These are phyloP conservation scores for Caenorhabditis uteleia DNA, from an alignment of 2,888 invertebrate genomes.

Conservation along the genomic window DNA sequence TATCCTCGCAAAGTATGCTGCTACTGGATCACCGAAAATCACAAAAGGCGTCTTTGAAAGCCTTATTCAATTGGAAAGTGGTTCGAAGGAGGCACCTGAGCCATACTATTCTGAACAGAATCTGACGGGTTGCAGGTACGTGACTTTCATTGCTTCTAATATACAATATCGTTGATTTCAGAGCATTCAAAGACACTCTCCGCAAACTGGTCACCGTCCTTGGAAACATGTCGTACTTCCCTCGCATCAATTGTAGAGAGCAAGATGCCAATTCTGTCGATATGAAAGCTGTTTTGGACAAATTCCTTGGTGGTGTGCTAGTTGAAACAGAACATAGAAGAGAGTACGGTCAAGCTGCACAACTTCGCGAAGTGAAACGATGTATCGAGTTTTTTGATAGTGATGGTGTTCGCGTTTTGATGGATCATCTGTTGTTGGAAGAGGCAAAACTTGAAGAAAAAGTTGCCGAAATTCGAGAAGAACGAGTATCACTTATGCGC, in stretches of 20 bases:
- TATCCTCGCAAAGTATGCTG: constrained; percentile 86
- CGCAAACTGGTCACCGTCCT: constrained; percentile 88
- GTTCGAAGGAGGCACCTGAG: constrained; percentile 2
- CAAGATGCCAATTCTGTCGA: too few species aligned
- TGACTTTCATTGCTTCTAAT: neutral
- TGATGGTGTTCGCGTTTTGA: constrained; percentile 66
- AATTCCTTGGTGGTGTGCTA: constrained; percentile 68
- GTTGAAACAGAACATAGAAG: constrained; percentile 72
- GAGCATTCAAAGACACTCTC: constrained; percentile 80
- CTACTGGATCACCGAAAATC: neutral
- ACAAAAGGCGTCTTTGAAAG: too few species aligned
- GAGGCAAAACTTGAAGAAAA: constrained; percentile 10
- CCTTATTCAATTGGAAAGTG: too few species aligned
- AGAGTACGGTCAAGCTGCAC: constrained; percentile 75
- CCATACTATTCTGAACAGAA: constrained; percentile 62
- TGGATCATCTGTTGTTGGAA: constrained; percentile 17
- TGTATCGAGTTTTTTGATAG: constrained; percentile 79
- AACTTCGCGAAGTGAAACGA: constrained; percentile 77
- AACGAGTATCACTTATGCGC: constrained; percentile 20
- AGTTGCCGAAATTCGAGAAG: constrained; percentile 8
- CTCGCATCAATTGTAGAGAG: constrained; percentile 4
- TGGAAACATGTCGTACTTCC: constrained; percentile 77
- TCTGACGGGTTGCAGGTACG: constrained; percentile 32
- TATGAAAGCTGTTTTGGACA: constrained; percentile 16
- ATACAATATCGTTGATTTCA: constrained; percentile 5